Base-by-base conservation (phyloP, 2,797 vertebrate genomes). In the Cyprinodon diabolis region DNA sequence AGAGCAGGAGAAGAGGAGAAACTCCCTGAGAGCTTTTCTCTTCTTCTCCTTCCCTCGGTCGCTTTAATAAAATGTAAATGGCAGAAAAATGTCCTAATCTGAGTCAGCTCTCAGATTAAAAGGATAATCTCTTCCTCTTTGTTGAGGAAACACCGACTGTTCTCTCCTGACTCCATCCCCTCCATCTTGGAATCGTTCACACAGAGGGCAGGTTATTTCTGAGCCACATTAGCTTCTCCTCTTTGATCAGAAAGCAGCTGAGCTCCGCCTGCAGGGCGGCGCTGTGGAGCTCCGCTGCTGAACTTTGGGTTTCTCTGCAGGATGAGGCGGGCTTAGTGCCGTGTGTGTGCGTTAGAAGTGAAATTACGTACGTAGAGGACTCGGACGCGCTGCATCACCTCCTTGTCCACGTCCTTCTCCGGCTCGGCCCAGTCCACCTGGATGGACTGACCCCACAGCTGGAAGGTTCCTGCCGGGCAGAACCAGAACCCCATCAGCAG, bases 371-470 rank as follows among this genome's bases (percentile, higher is more conserved):
- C 92, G 1, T 93, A 91, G 13, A 91, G 85, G 3, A 89, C 85
- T 47, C 66, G 94, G 77, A 98, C 96, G 25, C 91, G 96, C 87
- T 97, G 96, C 97, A 98, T 97, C 4, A 95, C 96, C 92, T 97
- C 96, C 85, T 97, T 96, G 69, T 98, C 97, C 73, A 97, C 95
- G 68, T 97, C 95, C 60, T 95, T 97, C 87, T 98, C 97, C 4
- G 96, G 97, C 81, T 98, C 95, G 47, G 98, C 98, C 98, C 98
- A 99, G 91, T 98, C 95, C 77, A 99, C 97, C 84, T 97, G 96
- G 88, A 98, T 96, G 72, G 95, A 92, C 37, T 97, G 95, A 49
- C 96, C 97, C 97, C 97, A 98, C 68, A 98, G 91, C 71, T 96
- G 95, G 80, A 97, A 96, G 0, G 95, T 95, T 82, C 96, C 97